These are phyloP conservation scores for Popillia japonica DNA, from an alignment of 1,140 invertebrate species.

Conservation along the genomic window DNA sequence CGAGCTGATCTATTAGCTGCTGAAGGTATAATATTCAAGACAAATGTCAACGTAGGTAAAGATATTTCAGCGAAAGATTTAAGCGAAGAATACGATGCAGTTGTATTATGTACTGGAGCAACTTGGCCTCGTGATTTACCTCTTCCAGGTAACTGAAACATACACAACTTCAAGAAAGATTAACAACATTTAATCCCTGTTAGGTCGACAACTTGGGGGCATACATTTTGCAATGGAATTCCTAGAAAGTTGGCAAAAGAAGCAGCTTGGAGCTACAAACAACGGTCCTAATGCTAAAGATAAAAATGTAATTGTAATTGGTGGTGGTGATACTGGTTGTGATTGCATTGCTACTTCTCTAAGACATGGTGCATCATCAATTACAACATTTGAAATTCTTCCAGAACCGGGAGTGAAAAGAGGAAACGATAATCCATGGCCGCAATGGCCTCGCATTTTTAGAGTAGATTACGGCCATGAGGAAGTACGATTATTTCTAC, in stretches of 20 bases:
- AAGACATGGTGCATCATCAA: constrained; percentile 94
- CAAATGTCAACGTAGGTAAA: constrained; percentile 90
- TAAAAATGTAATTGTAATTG: constrained; percentile 96
- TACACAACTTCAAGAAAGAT: not conserved
- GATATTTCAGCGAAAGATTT: constrained; percentile 81
- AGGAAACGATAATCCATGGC: constrained; percentile 94
- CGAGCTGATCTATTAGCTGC: constrained; percentile 86
- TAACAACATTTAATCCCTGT: not conserved
- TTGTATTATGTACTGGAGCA: constrained; percentile 91
- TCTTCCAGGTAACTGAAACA: constrained; percentile 74
- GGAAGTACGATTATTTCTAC: constrained; percentile 71
- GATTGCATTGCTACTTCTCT: constrained; percentile 99
- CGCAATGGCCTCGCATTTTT: constrained; percentile 96
- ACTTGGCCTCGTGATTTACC: constrained; percentile 95
- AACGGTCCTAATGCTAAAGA: constrained; percentile 81
- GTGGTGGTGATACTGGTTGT: constrained; percentile 98
- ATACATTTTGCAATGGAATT: constrained; percentile 99
- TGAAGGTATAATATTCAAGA: constrained; percentile 93
- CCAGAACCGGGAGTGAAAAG: constrained; percentile 86
- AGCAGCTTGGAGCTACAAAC: constrained; percentile 77
- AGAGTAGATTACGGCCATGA: constrained; percentile 99
- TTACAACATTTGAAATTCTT: constrained; percentile 97
- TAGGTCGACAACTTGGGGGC: constrained; percentile 65
- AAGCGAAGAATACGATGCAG: constrained; percentile 79
- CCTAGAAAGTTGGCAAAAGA: constrained; percentile 96